Conservation (phyloP, 2,113 vertebrate genomes). For the Bos indicus region DNA sequence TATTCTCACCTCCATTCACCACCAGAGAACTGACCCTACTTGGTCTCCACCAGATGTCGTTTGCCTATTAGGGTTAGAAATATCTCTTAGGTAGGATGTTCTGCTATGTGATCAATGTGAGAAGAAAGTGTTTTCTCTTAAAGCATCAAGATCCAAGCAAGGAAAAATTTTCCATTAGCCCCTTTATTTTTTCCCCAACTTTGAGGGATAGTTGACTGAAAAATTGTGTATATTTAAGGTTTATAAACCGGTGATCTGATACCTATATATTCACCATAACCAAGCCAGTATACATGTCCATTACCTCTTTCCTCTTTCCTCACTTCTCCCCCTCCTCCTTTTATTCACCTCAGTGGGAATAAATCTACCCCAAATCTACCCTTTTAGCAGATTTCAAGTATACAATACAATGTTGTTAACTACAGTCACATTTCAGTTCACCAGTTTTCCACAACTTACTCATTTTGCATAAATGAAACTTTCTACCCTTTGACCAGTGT, state of each 20-base stretch:
- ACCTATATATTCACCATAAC: neutral
- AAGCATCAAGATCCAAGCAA: neutral
- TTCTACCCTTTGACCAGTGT: neutral
- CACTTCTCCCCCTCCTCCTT: neutral
- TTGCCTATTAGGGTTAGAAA: neutral
- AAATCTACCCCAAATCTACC: neutral
- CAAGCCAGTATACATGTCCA: neutral
- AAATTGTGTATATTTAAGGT: neutral
- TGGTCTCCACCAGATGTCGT: neutral
- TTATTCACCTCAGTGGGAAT: rapidly evolving
- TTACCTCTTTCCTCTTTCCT: neutral
- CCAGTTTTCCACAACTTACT: neutral
- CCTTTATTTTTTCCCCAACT: neutral
- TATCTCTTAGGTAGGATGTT: neutral
- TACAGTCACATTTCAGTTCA: neutral
- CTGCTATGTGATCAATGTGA: neutral
- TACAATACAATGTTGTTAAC: neutral
- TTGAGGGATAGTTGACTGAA: neutral
- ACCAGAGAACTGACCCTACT: neutral
- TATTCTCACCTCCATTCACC: neutral
- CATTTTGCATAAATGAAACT: neutral
- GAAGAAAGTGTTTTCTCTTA: neutral
- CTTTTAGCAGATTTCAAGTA: neutral
- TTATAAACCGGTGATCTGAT: neutral
- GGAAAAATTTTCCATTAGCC: neutral